Conservation (phyloP, 2,888 invertebrate genomes). For the Lamellibrachia satsuma region DNA sequence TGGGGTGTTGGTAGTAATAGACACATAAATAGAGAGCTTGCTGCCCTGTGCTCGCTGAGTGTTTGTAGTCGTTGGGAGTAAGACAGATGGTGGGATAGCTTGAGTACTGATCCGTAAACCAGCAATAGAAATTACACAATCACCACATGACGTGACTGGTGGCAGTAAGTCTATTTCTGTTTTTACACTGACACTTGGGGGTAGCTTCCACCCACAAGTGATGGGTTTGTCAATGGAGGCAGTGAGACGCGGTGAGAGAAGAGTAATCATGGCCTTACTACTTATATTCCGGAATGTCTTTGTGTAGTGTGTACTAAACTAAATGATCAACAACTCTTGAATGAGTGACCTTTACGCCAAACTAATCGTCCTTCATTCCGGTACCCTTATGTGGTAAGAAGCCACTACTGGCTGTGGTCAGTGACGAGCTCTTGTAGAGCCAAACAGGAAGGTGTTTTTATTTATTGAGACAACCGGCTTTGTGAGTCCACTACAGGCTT, state of each 20-base stretch:
- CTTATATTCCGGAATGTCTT: background rate
- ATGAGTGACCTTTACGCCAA: background rate
- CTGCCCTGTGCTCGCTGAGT: too few relatives aligned
- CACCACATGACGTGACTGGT: background rate
- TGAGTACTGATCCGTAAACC: background rate
- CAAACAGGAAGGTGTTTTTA: too few relatives aligned
- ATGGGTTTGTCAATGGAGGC: background rate
- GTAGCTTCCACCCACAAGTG: background rate
- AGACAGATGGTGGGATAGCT: background rate
- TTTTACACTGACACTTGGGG: background rate
- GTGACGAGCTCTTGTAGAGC: too few relatives aligned
- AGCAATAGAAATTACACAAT: background rate
- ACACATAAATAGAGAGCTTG: background rate
- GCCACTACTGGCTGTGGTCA: too few relatives aligned
- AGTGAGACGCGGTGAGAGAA: background rate
- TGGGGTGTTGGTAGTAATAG: background rate
- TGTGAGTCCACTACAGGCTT: too few relatives aligned
- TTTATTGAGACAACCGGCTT: too few relatives aligned
- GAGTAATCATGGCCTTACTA: background rate
- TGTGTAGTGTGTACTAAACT: background rate
- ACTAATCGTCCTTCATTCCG: background rate
- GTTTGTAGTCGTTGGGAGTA: background rate
- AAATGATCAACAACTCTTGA: background rate
- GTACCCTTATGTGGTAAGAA: too few relatives aligned
- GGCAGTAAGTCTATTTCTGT: background rate